These are phyloP conservation scores for Gastrophysa polygoni DNA, from an alignment of 2,888 invertebrate species.

Conservation along the genomic window DNA sequence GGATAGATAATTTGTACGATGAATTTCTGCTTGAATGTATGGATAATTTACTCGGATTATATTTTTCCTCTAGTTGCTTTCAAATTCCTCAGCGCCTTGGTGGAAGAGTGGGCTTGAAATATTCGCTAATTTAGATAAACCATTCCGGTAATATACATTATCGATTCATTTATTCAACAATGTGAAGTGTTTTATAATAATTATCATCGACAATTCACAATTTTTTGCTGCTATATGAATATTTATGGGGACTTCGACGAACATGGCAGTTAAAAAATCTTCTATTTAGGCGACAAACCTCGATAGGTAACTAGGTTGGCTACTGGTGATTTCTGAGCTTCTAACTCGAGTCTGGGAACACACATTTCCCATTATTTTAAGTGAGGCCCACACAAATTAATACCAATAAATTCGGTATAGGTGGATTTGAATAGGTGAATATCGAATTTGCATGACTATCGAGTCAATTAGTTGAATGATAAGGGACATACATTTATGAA, in stretches of 20 bases:
- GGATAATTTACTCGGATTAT: background rate
- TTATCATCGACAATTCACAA: background rate
- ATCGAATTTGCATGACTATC: background rate
- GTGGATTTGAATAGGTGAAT: background rate
- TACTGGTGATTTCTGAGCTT: background rate
- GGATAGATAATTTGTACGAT: too few species aligned
- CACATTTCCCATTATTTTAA: background rate
- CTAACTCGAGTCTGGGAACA: background rate
- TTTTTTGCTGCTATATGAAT: background rate
- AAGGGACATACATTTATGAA: background rate
- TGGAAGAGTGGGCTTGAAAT: background rate
- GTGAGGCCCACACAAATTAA: background rate
- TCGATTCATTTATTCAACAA: background rate
- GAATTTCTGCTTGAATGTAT: too few species aligned
- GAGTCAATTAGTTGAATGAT: background rate
- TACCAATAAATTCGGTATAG: background rate
- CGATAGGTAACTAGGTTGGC: background rate
- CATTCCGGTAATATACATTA: background rate
- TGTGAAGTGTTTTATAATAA: background rate
- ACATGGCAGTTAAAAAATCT: background rate
- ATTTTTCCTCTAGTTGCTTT: background rate
- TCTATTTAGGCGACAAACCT: background rate
- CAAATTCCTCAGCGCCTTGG: background rate
- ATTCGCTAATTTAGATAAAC: background rate
- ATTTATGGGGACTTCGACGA: background rate